Conservation (phyloP, 2,797 vertebrate genomes). For the Echeneis naucrates region DNA sequence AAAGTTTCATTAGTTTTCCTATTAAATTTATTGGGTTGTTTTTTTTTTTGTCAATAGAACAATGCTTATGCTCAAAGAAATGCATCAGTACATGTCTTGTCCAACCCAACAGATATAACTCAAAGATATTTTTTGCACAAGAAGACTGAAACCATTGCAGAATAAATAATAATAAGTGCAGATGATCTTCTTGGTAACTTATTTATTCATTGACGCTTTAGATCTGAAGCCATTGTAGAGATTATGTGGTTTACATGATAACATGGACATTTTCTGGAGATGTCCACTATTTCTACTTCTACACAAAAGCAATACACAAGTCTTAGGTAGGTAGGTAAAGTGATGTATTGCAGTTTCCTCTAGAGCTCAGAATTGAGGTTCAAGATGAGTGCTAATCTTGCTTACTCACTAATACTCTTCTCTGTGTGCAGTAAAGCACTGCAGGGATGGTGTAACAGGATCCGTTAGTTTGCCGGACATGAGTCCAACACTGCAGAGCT, state of each 20-base stretch:
- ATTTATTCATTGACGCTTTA: no score
- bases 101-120: no score
- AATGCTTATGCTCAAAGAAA: no score
- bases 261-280: background rate
- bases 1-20: background rate
- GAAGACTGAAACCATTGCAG: no score
- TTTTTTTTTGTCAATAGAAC: no score
- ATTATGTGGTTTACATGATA: background rate
- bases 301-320: background rate
- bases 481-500: conserved; percentile 26
- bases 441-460: conserved; percentile 39
- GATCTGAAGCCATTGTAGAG: no score
- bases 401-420: conserved; percentile 13
- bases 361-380: background rate
- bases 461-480: conserved; percentile 7
- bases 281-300: background rate
- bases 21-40: background rate
- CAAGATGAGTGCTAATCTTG: background rate
- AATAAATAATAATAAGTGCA: no score
- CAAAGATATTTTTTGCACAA: background rate
- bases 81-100: no score
- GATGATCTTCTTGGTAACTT: no score
- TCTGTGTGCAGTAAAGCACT: conserved; percentile 10
- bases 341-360: background rate
- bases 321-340: background rate